phyloP scores from a whole-genome alignment of 2,113 vertebrate species.

The Nannospalax galili region DNA sequence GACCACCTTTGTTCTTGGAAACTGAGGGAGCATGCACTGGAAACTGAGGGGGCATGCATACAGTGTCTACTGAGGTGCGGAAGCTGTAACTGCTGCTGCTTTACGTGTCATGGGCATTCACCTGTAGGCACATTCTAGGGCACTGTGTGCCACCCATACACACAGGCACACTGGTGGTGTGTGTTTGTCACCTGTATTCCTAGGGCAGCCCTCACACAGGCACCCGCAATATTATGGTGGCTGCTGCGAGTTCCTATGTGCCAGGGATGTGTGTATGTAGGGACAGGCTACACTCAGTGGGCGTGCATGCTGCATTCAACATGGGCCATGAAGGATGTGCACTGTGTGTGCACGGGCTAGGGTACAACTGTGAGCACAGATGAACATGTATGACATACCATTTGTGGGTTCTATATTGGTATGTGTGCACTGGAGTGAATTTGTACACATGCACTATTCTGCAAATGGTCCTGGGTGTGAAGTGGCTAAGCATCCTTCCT shows the following conservation, averaged over 20 bases:
- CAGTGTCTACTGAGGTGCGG: background rate
- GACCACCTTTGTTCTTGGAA: background rate
- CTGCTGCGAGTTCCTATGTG: background rate
- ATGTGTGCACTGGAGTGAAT: background rate
- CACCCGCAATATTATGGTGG: background rate
- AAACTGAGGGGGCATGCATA: rapidly evolving
- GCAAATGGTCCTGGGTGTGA: background rate
- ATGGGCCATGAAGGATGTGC: background rate
- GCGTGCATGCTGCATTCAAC: background rate
- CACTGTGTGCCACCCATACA: rapidly evolving
- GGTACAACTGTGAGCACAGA: background rate
- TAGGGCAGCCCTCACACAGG: background rate
- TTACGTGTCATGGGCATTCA: background rate
- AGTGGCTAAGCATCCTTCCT: background rate
- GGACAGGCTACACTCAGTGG: background rate
- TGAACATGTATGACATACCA: background rate
- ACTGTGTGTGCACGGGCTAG: background rate
- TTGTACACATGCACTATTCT: background rate
- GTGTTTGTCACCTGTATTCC: background rate
- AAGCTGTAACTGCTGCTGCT: background rate
- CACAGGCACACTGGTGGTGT: background rate
- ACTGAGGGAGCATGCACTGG: background rate
- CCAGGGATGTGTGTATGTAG: constrained; percentile 29
- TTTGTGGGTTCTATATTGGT: background rate
- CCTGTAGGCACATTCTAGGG: background rate